These are phyloP conservation scores for Rhizomys pruinosus DNA, from an alignment of 2,113 vertebrate species.

Conservation along the genomic window DNA sequence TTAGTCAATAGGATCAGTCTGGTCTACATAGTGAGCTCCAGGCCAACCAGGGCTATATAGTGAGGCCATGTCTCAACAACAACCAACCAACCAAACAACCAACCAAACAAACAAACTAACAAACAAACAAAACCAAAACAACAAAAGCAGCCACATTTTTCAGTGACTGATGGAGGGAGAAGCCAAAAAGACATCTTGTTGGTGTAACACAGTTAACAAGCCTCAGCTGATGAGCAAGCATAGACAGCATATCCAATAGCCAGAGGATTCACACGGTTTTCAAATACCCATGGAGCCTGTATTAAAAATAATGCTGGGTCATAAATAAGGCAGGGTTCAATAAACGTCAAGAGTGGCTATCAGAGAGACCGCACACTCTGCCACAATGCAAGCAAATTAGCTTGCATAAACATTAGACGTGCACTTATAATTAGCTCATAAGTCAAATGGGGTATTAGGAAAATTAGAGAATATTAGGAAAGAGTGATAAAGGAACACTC, in stretches of 20 bases:
- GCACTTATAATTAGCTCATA: not conserved
- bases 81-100: no score
- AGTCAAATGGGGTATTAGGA: not conserved
- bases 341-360: not conserved
- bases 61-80: no score
- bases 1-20: rapidly evolving
- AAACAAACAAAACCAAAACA: no score
- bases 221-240: not conserved
- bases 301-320: not conserved
- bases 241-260: not conserved
- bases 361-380: not conserved
- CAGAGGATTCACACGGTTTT: not conserved
- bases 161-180: not conserved
- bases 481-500: rapidly evolving
- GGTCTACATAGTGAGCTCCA: no score
- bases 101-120: no score
- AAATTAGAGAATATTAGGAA: not conserved
- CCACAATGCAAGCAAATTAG: not conserved
- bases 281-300: not conserved
- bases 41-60: no score
- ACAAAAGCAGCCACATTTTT: not conserved
- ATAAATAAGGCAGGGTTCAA: not conserved
- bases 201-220: not conserved
- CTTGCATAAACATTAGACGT: not conserved
- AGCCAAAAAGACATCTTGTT: not conserved